Percentiles rank a stretch among this genome's conserved stretches.
Evolutionary conservation across 2,888 invertebrate genomes (phyloP).

Genomic region (Hedya salicella): DNA sequence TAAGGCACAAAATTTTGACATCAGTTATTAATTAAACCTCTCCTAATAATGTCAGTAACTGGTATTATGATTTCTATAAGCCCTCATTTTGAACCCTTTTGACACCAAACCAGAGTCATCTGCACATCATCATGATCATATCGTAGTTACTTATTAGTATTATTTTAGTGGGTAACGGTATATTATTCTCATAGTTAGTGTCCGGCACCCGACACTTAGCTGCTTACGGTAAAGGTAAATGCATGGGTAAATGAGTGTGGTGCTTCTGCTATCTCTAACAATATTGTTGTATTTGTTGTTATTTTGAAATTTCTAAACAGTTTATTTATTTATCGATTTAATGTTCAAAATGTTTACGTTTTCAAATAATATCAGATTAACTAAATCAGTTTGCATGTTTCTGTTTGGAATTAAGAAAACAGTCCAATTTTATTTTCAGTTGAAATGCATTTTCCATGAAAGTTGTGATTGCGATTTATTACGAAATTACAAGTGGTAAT

Average conservation of each 20-base stretch:
- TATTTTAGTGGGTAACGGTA: constrained; percentile 62
- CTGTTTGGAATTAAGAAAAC: constrained; percentile 50
- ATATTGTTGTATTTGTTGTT: constrained; percentile 48
- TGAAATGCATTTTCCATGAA: too few species aligned
- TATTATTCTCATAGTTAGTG: constrained; percentile 65
- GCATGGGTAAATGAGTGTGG: constrained; percentile 79
- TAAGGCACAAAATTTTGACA: too few species aligned
- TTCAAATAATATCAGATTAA: constrained; percentile 46
- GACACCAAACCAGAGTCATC: constrained; percentile 58
- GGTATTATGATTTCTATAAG: too few species aligned
- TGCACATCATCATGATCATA: constrained; percentile 58
- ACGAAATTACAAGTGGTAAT: background rate
- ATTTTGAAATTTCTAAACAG: background rate
- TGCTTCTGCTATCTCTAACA: constrained; percentile 63
- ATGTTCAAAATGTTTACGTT: constrained; percentile 44
- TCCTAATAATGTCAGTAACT: background rate
- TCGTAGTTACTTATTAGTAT: constrained; percentile 50
- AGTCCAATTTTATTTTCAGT: constrained; percentile 65
- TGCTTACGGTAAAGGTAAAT: constrained; percentile 81
- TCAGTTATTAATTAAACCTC: too few species aligned
- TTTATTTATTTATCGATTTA: constrained; percentile 13
- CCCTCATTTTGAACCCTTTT: background rate
- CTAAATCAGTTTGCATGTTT: constrained; percentile 60
- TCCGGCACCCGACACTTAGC: constrained; percentile 69
- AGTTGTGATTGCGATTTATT: too few species aligned